Conservation (phyloP, 2,113 vertebrate species). For the Megaceryle maxima region DNA sequence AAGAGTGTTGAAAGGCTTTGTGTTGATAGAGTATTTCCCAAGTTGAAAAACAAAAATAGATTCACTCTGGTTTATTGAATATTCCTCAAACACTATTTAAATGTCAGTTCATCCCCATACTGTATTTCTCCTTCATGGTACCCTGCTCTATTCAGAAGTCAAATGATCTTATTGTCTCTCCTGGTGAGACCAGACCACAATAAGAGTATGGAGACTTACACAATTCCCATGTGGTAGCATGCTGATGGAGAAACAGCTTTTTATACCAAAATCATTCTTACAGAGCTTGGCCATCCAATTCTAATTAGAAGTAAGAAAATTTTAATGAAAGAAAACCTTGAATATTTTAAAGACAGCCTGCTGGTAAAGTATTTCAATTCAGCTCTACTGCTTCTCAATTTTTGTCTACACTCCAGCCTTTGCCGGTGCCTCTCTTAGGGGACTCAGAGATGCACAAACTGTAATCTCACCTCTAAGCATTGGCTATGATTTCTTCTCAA, state of each 20-base stretch:
- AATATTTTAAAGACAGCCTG: conserved; percentile 52
- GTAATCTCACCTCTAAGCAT: background rate
- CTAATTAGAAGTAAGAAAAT: conserved; percentile 32
- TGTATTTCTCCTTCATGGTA: background rate
- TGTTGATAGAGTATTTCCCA: background rate
- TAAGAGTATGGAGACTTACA: background rate
- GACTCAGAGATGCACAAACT: background rate
- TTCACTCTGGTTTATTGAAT: background rate
- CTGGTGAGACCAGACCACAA: background rate
- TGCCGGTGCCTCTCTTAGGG: background rate
- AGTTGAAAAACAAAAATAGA: background rate
- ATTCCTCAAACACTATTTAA: conserved; percentile 1
- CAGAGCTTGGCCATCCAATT: conserved; percentile 3
- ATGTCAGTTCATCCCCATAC: background rate
- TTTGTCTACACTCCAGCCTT: background rate
- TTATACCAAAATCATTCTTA: conserved; percentile 21
- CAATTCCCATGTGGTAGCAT: background rate
- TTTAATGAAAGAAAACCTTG: conserved; percentile 26
- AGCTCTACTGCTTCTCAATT: background rate
- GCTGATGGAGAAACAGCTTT: conserved; percentile 10
- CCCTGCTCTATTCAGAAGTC: background rate
- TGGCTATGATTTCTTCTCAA: background rate
- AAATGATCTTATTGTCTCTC: conserved; percentile 1
- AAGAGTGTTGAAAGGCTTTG: background rate
- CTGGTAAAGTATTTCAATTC: background rate